A percentile compares a stretch with the other conserved stretches of the same genome.
Conservation (phyloP, 2,888 invertebrate species). For the Meghimatium bilineatum region DNA sequence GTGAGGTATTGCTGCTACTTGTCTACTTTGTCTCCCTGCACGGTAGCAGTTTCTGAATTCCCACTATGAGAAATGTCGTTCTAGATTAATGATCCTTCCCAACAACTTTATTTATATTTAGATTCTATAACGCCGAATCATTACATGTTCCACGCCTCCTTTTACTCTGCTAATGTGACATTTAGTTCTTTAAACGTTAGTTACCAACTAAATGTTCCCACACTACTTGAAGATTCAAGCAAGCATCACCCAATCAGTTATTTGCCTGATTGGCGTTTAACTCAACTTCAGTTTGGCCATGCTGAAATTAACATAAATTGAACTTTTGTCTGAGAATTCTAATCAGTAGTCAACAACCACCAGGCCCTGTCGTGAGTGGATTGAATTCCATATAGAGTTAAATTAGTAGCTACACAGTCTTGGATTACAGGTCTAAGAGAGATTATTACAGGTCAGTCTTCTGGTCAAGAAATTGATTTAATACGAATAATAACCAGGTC, state of each 20-base stretch:
- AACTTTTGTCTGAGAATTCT: neutral
- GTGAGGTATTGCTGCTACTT: too few relatives aligned
- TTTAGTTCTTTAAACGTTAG: neutral
- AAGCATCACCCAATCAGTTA: neutral
- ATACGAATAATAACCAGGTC: too few relatives aligned
- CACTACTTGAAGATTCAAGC: neutral
- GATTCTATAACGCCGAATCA: too few relatives aligned
- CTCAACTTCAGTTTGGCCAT: slow-evolving; percentile 8
- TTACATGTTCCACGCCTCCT: too few relatives aligned
- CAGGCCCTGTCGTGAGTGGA: neutral
- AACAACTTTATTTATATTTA: too few relatives aligned
- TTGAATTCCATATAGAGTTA: neutral
- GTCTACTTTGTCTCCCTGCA: too few relatives aligned
- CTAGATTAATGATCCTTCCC: too few relatives aligned
- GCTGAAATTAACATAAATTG: slow-evolving; percentile 4
- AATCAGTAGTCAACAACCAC: neutral
- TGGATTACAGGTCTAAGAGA: neutral
- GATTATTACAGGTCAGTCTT: neutral
- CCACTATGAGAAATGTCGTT: too few relatives aligned
- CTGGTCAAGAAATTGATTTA: too few relatives aligned
- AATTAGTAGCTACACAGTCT: neutral
- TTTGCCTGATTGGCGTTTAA: neutral
- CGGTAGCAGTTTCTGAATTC: too few relatives aligned
- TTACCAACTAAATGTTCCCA: neutral
- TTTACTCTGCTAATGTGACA: too few relatives aligned